phyloP scores from a whole-genome alignment of 2,113 vertebrate species.

The Geococcyx californianus region DNA sequence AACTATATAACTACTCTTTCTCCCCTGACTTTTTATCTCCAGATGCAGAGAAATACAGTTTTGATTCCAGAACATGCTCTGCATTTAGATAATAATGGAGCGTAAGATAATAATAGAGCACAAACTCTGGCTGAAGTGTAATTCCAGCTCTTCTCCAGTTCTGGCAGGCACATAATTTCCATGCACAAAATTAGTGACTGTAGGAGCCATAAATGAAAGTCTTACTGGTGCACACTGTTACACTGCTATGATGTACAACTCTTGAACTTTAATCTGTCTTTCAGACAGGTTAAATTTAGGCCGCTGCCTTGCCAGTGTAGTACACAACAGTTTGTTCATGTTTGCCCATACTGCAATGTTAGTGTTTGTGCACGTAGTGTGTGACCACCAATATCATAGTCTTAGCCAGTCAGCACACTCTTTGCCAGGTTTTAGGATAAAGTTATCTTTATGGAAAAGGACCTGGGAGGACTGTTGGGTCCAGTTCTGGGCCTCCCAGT shows the following conservation, averaged over 20 bases:
- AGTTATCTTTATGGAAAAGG: background rate
- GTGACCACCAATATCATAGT: fast-evolving
- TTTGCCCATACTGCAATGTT: background rate
- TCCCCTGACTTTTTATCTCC: slow-evolving; percentile 32
- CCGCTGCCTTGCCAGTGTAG: background rate
- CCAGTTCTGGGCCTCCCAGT: background rate
- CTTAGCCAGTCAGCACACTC: background rate
- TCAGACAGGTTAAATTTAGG: background rate
- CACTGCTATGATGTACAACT: background rate
- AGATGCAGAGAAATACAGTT: slow-evolving; percentile 40
- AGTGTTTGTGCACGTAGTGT: background rate
- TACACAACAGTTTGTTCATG: background rate
- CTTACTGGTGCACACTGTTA: background rate
- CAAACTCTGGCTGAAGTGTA: background rate
- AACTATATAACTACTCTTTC: background rate
- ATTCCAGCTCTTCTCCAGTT: slow-evolving; percentile 24
- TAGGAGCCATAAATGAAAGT: slow-evolving; percentile 20
- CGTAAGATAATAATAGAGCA: background rate
- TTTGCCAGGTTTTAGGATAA: background rate
- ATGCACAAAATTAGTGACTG: background rate
- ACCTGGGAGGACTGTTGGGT: background rate
- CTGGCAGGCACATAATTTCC: slow-evolving; percentile 26
- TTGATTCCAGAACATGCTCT: slow-evolving; percentile 30
- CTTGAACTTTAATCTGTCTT: background rate
- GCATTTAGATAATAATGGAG: background rate